Percentiles rank a stretch among this genome's conserved stretches.
Conservation (phyloP, 2,113 vertebrate species). For the Emydura subglobosa region DNA sequence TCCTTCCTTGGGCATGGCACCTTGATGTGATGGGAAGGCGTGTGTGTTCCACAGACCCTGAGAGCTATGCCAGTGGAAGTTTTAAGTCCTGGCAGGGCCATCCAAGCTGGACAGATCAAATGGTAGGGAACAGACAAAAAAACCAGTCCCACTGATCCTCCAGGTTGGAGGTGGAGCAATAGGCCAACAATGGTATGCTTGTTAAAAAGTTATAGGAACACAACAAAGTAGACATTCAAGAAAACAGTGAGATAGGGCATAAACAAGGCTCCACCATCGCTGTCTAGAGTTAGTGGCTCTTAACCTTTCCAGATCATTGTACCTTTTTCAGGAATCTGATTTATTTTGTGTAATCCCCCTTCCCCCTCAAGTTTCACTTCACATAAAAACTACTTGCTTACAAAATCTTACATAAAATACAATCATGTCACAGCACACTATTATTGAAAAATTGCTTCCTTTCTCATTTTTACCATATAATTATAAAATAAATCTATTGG, state of each 20-base stretch:
- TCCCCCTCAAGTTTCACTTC: too few species aligned
- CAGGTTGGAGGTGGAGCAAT: not conserved
- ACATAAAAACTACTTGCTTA: too few species aligned
- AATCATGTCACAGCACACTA: too few species aligned
- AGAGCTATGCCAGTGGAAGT: not conserved
- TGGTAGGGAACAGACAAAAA: not conserved
- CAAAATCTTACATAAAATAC: too few species aligned
- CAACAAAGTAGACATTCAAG: not conserved
- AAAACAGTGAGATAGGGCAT: not conserved
- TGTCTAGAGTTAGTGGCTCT: too few species aligned
- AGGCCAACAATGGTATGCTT: not conserved
- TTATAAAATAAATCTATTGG: too few species aligned
- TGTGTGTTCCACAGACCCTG: not conserved
- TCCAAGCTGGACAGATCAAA: not conserved
- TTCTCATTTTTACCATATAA: too few species aligned
- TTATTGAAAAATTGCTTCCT: too few species aligned
- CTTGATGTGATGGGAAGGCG: not conserved
- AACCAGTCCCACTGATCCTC: not conserved
- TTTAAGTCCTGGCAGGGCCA: not conserved
- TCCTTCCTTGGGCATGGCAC: not conserved
- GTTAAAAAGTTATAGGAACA: not conserved
- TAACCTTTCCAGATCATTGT: too few species aligned
- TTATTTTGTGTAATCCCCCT: too few species aligned
- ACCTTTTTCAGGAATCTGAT: too few species aligned
- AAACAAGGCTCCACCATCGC: too few species aligned